phyloP scores from a whole-genome alignment of 2,113 vertebrate genomes.

The Falcunculus frontatus region DNA sequence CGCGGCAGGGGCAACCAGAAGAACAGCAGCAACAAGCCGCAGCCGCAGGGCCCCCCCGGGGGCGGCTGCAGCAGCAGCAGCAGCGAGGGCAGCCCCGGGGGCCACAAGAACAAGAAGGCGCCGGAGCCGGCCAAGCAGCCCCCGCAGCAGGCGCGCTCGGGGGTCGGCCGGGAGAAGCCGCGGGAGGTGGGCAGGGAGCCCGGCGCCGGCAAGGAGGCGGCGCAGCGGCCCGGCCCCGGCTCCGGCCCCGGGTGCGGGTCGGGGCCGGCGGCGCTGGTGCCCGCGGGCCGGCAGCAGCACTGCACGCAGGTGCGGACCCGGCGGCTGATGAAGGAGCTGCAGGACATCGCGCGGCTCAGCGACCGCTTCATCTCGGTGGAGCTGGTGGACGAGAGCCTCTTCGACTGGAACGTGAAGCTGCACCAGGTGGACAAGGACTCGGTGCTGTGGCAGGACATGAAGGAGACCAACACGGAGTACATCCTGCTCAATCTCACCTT shows the following conservation, averaged over 20 bases:
- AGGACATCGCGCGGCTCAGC: constrained; percentile 94
- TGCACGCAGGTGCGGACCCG: constrained; percentile 96
- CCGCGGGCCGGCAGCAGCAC: constrained; percentile 88
- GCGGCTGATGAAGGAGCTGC: constrained; percentile 97
- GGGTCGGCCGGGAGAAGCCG: constrained; percentile 73
- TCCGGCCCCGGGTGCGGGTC: constrained; percentile 65
- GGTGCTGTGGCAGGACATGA: constrained; percentile 99
- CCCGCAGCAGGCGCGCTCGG: constrained; percentile 52
- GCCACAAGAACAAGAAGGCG: constrained; percentile 76
- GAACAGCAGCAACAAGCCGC: constrained; percentile 83
- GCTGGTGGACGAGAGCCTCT: constrained; percentile 98
- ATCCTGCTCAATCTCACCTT: constrained; percentile 98
- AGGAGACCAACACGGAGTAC: constrained; percentile 97
- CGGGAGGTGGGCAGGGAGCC: constrained; percentile 42
- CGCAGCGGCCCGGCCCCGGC: constrained; percentile 69
- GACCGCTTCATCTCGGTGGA: constrained; percentile 98
- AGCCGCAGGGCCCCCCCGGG: constrained; percentile 72
- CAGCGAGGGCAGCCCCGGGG: constrained; percentile 64
- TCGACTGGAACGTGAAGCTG: constrained; percentile 99
- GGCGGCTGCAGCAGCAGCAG: constrained; percentile 76
- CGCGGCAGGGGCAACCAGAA: constrained; percentile 86
- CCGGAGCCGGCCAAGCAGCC: constrained; percentile 76
- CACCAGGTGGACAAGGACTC: constrained; percentile 99
- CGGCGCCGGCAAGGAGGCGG: constrained; percentile 43
- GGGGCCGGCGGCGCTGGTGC: constrained; percentile 75